These are phyloP conservation scores for Picus viridis DNA, from an alignment of 2,797 vertebrate species.

Conservation along the genomic window DNA sequence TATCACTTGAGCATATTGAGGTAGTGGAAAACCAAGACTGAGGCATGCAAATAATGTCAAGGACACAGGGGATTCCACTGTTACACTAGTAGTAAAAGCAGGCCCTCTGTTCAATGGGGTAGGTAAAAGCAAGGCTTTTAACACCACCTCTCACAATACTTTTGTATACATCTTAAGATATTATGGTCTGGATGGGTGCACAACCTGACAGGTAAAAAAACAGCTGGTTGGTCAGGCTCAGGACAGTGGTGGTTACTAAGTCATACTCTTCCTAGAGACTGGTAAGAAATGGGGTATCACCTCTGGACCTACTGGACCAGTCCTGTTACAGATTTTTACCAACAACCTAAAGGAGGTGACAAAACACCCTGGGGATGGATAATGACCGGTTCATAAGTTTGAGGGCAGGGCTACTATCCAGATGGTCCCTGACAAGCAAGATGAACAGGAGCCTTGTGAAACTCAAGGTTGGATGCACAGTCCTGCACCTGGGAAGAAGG, in stretches of 20 bases:
- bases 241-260: not conserved
- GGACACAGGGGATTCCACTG: not conserved
- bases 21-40: not conserved
- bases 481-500: not conserved
- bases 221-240: not conserved
- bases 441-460: not conserved
- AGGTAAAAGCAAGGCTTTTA: not conserved
- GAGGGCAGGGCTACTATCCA: not conserved
- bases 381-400: not conserved
- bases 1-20: fast-evolving
- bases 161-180: not conserved
- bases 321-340: not conserved
- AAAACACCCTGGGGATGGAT: not conserved
- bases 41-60: not conserved
- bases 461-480: not conserved
- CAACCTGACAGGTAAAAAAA: not conserved
- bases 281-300: not conserved
- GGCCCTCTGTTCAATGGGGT: not conserved
- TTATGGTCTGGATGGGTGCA: fast-evolving
- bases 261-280: not conserved
- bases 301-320: not conserved
- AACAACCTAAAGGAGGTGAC: not conserved
- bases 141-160: not conserved
- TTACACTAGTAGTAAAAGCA: not conserved
- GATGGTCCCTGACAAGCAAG: fast-evolving